Percentiles rank a stretch among this genome's conserved stretches.
These are phyloP conservation scores for Vandiemenella viatica DNA, from an alignment of 2,888 invertebrate genomes.

Conservation along the genomic window DNA sequence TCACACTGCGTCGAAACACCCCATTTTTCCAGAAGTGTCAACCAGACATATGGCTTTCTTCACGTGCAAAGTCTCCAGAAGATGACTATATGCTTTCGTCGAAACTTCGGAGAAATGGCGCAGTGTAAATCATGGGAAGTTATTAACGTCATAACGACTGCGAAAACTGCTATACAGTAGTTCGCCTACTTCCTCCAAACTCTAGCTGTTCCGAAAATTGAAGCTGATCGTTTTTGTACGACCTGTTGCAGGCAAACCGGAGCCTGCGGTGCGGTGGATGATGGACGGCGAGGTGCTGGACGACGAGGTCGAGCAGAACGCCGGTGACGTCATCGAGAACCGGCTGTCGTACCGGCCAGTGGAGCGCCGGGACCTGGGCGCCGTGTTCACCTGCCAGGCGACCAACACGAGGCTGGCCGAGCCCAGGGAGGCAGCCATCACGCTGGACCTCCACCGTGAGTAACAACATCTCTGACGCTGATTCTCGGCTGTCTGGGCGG, in stretches of 20 bases:
- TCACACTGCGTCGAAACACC: too few species aligned
- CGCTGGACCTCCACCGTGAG: slow-evolving; percentile 69
- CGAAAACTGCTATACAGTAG: too few species aligned
- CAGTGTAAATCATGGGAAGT: background rate
- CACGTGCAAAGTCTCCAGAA: too few species aligned
- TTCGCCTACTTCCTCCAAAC: too few species aligned
- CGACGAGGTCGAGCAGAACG: slow-evolving; percentile 69
- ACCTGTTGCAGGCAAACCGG: slow-evolving; percentile 59
- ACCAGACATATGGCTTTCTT: too few species aligned
- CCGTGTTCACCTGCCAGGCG: slow-evolving; percentile 77
- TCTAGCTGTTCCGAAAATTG: too few species aligned
- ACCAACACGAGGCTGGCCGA: slow-evolving; percentile 70
- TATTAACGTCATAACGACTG: too few species aligned
- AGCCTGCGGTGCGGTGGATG: slow-evolving; percentile 69
- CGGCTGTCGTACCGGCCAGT: slow-evolving; percentile 56
- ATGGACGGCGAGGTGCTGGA: slow-evolving; percentile 66
- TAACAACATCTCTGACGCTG: slow-evolving; percentile 20
- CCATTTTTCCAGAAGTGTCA: too few species aligned
- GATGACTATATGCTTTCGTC: too few species aligned
- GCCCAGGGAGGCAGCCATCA: slow-evolving; percentile 58
- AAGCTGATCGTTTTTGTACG: too few species aligned
- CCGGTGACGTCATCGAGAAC: slow-evolving; percentile 76
- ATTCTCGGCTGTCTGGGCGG: background rate
- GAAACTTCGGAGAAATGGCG: too few species aligned
- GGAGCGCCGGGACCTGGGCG: slow-evolving; percentile 63